Evolutionary conservation across 1,140 invertebrate species (phyloP).

Genomic region (Drosophila ananassae): DNA sequence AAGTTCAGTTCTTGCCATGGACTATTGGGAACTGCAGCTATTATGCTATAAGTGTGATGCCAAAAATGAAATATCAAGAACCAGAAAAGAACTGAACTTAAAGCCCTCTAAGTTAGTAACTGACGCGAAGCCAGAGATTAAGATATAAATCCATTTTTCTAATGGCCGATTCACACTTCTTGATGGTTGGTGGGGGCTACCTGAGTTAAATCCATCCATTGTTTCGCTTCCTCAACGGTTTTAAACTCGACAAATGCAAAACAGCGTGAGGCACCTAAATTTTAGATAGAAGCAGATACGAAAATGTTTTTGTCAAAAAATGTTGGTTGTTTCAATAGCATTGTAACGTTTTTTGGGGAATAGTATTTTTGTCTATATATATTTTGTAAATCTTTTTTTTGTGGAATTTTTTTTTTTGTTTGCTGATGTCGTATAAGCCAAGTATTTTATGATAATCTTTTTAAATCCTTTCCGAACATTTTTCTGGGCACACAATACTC

Average conservation of each 20-base stretch:
- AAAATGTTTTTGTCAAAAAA: conserved; percentile 83
- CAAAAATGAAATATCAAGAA: not conserved
- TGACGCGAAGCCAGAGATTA: conserved; percentile 4
- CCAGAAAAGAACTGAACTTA: conserved; percentile 28
- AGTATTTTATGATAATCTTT: conserved; percentile 24
- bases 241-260: conserved; percentile 99
- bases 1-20: conserved; percentile 56
- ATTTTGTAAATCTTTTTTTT: conserved; percentile 6
- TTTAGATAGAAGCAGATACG: conserved; percentile 85
- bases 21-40: not conserved
- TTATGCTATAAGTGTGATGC: not conserved
- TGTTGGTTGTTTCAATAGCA: conserved; percentile 65
- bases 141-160: conserved; percentile 4
- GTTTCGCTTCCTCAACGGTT: conserved; percentile 93
- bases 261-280: conserved; percentile 93
- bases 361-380: conserved; percentile 23
- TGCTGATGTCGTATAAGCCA: conserved; percentile 36
- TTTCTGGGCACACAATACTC: conserved; percentile 44
- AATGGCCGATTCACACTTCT: conserved; percentile 30
- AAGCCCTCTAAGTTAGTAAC: not conserved
- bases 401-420: conserved; percentile 7
- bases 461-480: conserved; percentile 21
- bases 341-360: conserved; percentile 62
- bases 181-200: conserved; percentile 86
- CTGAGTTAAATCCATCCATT: conserved; percentile 97